These are phyloP conservation scores for Micrastur ruficollis DNA, from an alignment of 2,797 vertebrate species.

Conservation along the genomic window DNA sequence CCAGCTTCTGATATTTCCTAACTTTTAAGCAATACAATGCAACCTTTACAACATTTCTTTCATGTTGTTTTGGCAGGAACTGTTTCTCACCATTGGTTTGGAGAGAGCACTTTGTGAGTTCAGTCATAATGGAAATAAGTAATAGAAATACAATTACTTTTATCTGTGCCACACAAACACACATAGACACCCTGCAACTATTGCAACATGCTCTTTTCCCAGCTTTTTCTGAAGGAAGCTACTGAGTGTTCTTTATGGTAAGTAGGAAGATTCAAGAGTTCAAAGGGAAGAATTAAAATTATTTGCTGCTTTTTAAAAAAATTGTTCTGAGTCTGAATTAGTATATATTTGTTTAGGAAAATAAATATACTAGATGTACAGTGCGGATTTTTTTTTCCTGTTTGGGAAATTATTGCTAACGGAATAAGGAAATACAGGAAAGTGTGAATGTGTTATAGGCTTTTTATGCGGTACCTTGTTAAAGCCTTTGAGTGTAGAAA, in stretches of 20 bases:
- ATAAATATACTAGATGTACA: not conserved
- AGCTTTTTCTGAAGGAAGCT: conserved; percentile 11
- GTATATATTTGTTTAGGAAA: not conserved
- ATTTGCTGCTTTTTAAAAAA: not conserved
- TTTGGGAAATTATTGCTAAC: not conserved
- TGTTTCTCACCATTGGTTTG: not conserved
- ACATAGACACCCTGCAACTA: not conserved
- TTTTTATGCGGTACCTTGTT: not conserved
- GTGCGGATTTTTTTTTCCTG: not conserved
- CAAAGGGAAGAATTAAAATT: not conserved
- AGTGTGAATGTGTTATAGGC: not conserved
- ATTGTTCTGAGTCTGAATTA: not conserved
- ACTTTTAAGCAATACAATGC: not conserved
- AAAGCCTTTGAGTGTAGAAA: not conserved
- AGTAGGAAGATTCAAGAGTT: not conserved
- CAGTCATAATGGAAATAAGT: conserved; percentile 20
- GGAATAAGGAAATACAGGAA: not conserved
- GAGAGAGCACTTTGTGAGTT: not conserved
- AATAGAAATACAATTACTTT: conserved; percentile 3
- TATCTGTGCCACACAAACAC: not conserved
- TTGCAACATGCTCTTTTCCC: not conserved
- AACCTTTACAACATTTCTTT: conserved; percentile 32
- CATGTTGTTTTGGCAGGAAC: not conserved
- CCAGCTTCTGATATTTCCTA: conserved; percentile 16
- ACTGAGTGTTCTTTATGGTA: not conserved